phyloP scores from a whole-genome alignment of 2,888 invertebrate genomes.

The Lordiphosa andalusiaca region DNA sequence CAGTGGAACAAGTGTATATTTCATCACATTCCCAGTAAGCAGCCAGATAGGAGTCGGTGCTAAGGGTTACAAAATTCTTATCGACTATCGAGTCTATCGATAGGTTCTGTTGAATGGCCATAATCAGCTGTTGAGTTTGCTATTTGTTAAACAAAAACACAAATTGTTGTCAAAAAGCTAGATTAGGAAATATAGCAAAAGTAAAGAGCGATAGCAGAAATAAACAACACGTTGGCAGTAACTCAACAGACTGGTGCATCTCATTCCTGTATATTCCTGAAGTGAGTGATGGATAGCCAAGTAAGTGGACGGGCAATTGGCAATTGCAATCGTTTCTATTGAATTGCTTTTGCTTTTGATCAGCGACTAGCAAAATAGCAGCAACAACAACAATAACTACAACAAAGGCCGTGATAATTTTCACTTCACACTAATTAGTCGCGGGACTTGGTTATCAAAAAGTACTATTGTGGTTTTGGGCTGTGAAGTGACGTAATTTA shows the following conservation, averaged over 20 bases:
- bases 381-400: neutral
- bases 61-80: neutral
- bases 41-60: too few relatives aligned
- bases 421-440: conserved; percentile 42
- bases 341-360: conserved; percentile 4
- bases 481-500: conserved; percentile 25
- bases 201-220: conserved; percentile 12
- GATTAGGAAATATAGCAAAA: conserved; percentile 15
- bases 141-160: conserved; percentile 23
- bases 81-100: conserved; percentile 5
- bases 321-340: neutral
- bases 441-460: conserved; percentile 46
- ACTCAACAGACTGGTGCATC: conserved; percentile 36
- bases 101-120: neutral
- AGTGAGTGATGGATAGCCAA: conserved; percentile 77
- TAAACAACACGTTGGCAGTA: conserved; percentile 41
- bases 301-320: conserved; percentile 48
- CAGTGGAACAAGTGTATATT: too few relatives aligned
- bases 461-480: conserved; percentile 39
- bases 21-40: too few relatives aligned
- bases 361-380: neutral
- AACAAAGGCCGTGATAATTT: conserved; percentile 15
- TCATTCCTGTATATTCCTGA: conserved; percentile 15
- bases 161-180: conserved; percentile 13
- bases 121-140: conserved; percentile 4